phyloP scores from a whole-genome alignment of 2,113 vertebrate species.

The Muscicapa adusta region DNA sequence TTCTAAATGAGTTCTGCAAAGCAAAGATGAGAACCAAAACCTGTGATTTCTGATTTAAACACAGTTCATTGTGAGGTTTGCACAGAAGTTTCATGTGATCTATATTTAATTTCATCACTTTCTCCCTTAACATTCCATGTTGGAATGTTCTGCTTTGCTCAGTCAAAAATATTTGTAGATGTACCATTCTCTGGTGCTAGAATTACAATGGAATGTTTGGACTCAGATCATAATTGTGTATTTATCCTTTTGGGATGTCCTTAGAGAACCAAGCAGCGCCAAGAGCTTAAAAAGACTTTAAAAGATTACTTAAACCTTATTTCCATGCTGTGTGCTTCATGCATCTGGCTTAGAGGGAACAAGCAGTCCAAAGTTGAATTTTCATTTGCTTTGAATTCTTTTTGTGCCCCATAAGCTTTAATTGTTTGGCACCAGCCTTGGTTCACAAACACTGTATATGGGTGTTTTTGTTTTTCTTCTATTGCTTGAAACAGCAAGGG shows the following conservation, averaged over 20 bases:
- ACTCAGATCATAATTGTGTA: conserved; percentile 36
- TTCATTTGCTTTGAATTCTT: conserved; percentile 46
- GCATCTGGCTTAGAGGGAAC: conserved; percentile 24
- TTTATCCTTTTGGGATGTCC: conserved; percentile 55
- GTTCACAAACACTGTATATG: background rate
- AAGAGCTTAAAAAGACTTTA: conserved; percentile 55
- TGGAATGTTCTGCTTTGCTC: background rate
- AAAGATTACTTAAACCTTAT: conserved; percentile 36
- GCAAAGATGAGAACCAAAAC: background rate
- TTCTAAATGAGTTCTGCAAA: background rate
- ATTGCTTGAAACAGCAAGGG: background rate
- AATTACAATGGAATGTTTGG: conserved; percentile 60
- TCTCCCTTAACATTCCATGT: background rate
- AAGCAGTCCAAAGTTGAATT: conserved; percentile 4
- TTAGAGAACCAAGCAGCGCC: conserved; percentile 26
- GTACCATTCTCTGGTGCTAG: conserved; percentile 23
- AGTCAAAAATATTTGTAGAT: conserved; percentile 2
- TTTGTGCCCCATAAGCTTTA: background rate
- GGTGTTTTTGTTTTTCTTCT: background rate
- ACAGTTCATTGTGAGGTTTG: background rate
- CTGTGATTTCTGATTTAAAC: background rate
- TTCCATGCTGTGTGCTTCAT: conserved; percentile 41
- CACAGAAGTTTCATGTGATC: background rate
- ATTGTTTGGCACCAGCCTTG: conserved; percentile 18
- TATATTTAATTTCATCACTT: background rate